Evolutionary conservation across 35 echinoderm and acorn worm genomes (phyloP).

Genomic region (Strongylocentrotus purpuratus): DNA sequence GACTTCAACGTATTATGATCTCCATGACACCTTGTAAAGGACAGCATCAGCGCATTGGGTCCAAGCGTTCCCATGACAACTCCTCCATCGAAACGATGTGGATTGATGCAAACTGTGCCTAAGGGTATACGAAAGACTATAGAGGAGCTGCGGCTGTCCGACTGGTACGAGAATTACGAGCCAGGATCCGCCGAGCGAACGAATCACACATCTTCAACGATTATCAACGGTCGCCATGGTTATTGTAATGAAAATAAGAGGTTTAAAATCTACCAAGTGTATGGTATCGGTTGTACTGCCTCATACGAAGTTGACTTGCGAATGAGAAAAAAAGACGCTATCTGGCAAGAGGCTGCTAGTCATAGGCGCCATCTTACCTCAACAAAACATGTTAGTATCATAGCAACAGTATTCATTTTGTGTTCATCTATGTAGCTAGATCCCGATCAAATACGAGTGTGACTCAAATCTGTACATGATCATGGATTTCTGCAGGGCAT

Average conservation of each 20-base stretch:
- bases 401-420: slow-evolving; percentile 34
- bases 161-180: background rate
- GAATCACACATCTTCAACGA: too few relatives aligned
- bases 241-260: background rate
- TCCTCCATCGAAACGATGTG: background rate
- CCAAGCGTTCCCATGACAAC: background rate
- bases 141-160: background rate
- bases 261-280: background rate
- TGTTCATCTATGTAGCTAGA: background rate
- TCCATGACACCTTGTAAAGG: background rate
- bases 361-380: slow-evolving; percentile 2
- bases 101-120: background rate
- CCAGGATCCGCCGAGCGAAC: background rate
- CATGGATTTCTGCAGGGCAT: background rate
- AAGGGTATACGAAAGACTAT: background rate
- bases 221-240: background rate
- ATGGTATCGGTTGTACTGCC: background rate
- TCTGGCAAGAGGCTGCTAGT: background rate
- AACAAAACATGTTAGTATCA: background rate
- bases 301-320: background rate
- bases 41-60: background rate
- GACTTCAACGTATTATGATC: background rate
- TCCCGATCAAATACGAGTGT: background rate
- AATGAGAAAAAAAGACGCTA: background rate
- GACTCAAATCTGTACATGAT: background rate